phyloP scores from a whole-genome alignment of 1,140 invertebrate genomes.

The Camponotus floridanus region DNA sequence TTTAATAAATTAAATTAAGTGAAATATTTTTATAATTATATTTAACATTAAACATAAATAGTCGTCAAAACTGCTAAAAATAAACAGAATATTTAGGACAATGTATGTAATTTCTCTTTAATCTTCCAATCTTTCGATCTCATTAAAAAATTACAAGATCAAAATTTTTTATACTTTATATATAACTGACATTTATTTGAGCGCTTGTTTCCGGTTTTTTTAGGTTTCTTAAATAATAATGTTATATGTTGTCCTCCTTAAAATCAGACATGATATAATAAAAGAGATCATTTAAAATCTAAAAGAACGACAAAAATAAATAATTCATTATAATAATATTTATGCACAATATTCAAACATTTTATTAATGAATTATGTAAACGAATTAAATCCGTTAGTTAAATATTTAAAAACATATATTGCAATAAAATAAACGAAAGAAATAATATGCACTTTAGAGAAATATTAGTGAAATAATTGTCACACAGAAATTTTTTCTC shows the following conservation, averaged over 20 bases:
- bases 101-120: neutral
- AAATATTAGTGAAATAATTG: neutral
- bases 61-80: neutral
- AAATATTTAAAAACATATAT: neutral
- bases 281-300: too few relatives aligned
- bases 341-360: neutral
- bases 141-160: neutral
- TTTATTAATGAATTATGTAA: neutral
- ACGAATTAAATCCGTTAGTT: neutral
- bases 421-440: neutral
- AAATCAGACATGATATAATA: too few relatives aligned
- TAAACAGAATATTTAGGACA: neutral
- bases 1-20: neutral
- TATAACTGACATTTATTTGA: neutral
- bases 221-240: neutral
- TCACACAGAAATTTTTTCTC: neutral
- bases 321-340: neutral
- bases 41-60: neutral
- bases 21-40: neutral
- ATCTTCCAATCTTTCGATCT: neutral
- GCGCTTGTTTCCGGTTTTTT: neutral
- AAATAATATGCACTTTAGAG: neutral
- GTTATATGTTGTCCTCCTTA: too few relatives aligned
- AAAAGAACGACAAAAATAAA: neutral
- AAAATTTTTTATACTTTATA: neutral